Conservation (phyloP, 2,797 vertebrate genomes). For the Alauda arvensis region DNA sequence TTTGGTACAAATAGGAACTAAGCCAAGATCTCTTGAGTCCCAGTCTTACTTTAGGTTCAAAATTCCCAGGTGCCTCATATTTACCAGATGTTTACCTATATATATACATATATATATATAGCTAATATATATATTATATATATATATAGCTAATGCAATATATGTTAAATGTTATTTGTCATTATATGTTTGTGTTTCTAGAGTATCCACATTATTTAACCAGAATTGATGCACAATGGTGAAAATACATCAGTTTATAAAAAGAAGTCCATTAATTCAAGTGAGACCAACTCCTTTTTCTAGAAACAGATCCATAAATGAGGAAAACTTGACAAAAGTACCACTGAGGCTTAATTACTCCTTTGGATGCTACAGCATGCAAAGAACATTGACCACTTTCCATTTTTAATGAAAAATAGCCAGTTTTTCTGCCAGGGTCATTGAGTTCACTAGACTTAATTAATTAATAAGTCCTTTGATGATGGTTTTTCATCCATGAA, state of each 20-base stretch:
- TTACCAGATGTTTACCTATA: neutral
- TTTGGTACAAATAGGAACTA: neutral
- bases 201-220: neutral
- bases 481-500: neutral
- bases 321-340: neutral
- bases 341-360: slow-evolving; percentile 1
- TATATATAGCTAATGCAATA: neutral
- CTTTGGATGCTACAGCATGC: neutral
- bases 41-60: neutral
- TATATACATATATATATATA: no score
- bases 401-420: slow-evolving; percentile 7
- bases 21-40: neutral
- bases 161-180: neutral
- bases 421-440: neutral
- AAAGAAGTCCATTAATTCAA: neutral
- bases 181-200: neutral
- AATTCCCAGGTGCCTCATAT: neutral
- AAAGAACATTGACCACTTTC: neutral
- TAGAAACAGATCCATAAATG: neutral
- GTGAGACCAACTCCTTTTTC: neutral
- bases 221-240: neutral
- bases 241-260: neutral
- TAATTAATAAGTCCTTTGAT: neutral
- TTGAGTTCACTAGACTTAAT: neutral
- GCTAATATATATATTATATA: no score